A percentile compares a stretch with the other conserved stretches of the same genome.
phyloP scores from a whole-genome alignment of 2,888 invertebrate genomes.

The Pelosia muscerda region DNA sequence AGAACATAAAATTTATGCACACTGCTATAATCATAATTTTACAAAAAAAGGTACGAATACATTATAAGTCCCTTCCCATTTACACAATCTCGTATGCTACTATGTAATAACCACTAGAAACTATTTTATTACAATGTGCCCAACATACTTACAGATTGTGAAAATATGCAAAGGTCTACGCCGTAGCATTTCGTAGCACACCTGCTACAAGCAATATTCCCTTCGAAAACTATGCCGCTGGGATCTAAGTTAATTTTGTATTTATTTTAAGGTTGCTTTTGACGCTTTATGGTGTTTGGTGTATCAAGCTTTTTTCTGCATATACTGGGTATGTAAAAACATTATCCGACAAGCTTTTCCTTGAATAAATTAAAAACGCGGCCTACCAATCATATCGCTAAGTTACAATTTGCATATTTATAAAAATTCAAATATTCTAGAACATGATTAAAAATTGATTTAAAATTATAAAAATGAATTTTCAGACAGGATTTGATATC shows the following conservation, averaged over 20 bases:
- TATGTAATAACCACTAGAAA: constrained; percentile 14
- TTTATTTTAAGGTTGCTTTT: constrained; percentile 34
- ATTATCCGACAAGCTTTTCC: neutral
- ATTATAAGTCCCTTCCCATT: neutral
- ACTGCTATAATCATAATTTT: constrained; percentile 1
- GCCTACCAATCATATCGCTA: too few relatives aligned
- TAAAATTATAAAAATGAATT: too few relatives aligned
- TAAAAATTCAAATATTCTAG: neutral
- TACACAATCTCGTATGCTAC: neutral
- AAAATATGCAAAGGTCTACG: constrained; percentile 51
- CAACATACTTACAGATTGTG: constrained; percentile 26
- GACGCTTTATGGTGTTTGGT: neutral
- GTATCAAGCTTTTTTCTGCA: neutral
- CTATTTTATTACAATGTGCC: constrained; percentile 21
- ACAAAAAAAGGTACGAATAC: neutral
- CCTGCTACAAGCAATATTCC: constrained; percentile 46
- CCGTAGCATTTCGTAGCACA: constrained; percentile 47
- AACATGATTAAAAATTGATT: too few relatives aligned
- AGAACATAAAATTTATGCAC: neutral
- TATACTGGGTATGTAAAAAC: neutral
- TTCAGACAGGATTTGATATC: too few relatives aligned
- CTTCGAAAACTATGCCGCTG: constrained; percentile 43
- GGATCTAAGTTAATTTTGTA: constrained; percentile 34
- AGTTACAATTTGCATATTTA: neutral
- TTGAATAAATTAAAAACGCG: neutral